Evolutionary conservation across 1,140 invertebrate genomes (phyloP), one percentile per base, ranked within the genome.

Genomic region (Scaptomyza hsui): DNA sequence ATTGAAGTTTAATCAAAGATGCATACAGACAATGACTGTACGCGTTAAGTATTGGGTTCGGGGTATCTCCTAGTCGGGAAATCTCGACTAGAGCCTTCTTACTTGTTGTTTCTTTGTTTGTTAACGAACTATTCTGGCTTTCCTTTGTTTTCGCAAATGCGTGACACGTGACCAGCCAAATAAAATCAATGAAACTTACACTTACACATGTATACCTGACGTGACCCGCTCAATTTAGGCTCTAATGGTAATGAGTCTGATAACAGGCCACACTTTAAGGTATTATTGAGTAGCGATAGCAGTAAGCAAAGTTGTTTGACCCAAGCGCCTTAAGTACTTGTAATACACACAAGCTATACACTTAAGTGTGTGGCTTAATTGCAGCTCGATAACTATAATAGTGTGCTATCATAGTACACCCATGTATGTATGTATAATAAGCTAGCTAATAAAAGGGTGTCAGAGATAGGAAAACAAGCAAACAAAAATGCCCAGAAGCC

Each of bases 201-300:
- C 4, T 24, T 57, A 1, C 12, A 19, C 21, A 18, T 44, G 41
- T 16, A 18, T 4, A 12, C 39, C 61, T 62, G 7, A 39, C 67
- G 60, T 70, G 67, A 70, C 67, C 48, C 7, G 35, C 44, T 13
- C 10, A 48, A 51, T 61, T 65, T 65, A 71, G 26, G 15, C 7
- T 37, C 12, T 57, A 71, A 71, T 57, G 68, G 45, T 65, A 57
- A 71, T 71, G 35, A 57, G 61, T 45, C 51, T 13, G 68, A 71
- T 71, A 71, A 71, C 45, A 18, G 21, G 45, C 61, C 45, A 49
- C 61, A 65, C 39, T 59, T 57, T 57, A 35, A n/a, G 37, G 15
- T 42, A 13, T 48, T 63, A 62, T 69, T 64, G 60, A 64, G 60
- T 64, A 52, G 45, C 52, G 26, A 67, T 51, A 44, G 52, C 41